Conservation (phyloP, 2,113 vertebrate species). For the Rhinogobius similis region DNA sequence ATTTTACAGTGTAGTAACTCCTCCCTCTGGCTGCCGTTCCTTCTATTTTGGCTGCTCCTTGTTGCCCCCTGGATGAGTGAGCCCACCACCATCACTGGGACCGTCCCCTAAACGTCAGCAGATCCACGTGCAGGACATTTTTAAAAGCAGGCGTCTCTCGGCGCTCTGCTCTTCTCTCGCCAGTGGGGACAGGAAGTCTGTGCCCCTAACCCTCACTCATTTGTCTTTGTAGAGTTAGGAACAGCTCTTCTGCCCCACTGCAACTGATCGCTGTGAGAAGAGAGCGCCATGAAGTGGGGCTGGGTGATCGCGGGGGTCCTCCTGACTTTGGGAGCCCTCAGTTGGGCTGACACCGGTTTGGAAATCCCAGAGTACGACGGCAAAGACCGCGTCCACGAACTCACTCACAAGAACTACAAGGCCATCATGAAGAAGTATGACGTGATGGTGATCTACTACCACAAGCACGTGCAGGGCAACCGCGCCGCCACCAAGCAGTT, state of each 20-base stretch:
- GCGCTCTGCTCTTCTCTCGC: conserved; percentile 70
- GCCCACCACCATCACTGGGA: conserved; percentile 11
- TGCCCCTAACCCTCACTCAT: conserved; percentile 55
- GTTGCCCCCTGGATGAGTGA: conserved; percentile 1
- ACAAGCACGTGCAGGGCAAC: conserved; percentile 81
- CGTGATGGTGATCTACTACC: conserved; percentile 90
- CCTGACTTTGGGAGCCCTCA: conserved; percentile 63
- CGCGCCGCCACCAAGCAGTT: conserved; percentile 84
- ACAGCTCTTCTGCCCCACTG: conserved; percentile 26
- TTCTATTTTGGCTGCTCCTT: conserved; percentile 38
- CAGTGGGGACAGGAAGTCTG: conserved; percentile 56
- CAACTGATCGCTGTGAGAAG: conserved; percentile 32
- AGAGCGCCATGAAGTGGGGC: conserved; percentile 76
- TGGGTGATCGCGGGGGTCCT: conserved; percentile 73
- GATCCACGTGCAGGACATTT: conserved; percentile 43
- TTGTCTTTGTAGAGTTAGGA: conserved; percentile 53
- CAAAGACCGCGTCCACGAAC: conserved; percentile 83
- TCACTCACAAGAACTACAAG: conserved; percentile 88
- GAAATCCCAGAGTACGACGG: conserved; percentile 89
- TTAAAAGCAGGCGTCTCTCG: conserved; percentile 58
- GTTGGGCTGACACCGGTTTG: conserved; percentile 81
- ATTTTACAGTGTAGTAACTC: not conserved
- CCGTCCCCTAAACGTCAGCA: conserved; percentile 51
- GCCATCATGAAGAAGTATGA: conserved; percentile 88
- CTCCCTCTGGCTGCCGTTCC: conserved; percentile 6